phyloP scores from a whole-genome alignment of 2,113 vertebrate species.

The Rallus limicola region DNA sequence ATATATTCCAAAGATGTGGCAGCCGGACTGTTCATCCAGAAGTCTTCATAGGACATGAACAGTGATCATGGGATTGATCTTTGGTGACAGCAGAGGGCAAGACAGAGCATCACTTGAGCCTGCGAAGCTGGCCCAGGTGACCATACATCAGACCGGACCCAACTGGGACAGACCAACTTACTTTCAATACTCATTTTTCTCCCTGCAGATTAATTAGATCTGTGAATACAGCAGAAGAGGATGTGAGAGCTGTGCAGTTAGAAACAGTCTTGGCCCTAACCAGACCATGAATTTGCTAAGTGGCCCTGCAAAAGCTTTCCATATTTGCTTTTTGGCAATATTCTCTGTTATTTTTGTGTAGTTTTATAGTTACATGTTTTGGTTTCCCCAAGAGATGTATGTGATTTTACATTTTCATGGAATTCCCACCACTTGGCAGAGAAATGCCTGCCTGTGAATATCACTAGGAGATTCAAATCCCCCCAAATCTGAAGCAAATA shows the following conservation, averaged over 20 bases:
- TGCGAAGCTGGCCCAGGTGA: neutral
- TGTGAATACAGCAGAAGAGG: neutral
- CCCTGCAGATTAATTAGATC: neutral
- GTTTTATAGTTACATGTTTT: neutral
- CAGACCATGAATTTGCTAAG: neutral
- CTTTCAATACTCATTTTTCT: neutral
- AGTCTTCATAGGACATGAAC: neutral
- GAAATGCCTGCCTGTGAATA: neutral
- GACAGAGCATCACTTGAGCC: neutral
- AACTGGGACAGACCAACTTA: neutral
- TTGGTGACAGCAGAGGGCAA: neutral
- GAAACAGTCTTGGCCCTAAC: neutral
- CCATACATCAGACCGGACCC: neutral
- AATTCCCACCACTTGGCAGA: neutral
- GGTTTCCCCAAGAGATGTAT: neutral
- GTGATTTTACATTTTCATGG: neutral
- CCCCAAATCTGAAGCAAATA: neutral
- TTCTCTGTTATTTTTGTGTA: neutral
- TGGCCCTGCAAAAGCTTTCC: neutral
- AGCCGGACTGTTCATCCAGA: neutral
- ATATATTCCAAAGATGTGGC: neutral
- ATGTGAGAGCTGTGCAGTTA: neutral
- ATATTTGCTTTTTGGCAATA: neutral
- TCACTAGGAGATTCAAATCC: neutral
- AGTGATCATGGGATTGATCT: neutral